phyloP scores from a whole-genome alignment of 2,797 vertebrate species.

The Phyllotis vaccarum region DNA sequence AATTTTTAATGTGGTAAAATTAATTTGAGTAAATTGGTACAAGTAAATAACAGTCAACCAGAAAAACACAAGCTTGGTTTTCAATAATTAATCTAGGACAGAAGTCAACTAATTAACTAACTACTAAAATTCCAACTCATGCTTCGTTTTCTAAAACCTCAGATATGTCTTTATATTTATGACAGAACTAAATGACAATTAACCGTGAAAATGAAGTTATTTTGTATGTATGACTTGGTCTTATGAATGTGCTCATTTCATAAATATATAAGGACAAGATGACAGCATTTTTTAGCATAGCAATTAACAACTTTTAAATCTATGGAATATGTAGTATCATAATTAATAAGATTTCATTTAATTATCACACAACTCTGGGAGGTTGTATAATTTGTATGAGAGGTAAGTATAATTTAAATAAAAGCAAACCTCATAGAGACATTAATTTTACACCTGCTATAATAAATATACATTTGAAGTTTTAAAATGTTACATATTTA shows the following conservation, averaged over 20 bases:
- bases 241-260: neutral
- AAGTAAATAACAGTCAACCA: conserved; percentile 32
- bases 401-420: neutral
- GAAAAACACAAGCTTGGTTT: conserved; percentile 53
- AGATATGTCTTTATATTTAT: neutral
- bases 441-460: neutral
- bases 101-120: conserved; percentile 78
- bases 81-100: conserved; percentile 76
- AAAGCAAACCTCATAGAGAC: neutral
- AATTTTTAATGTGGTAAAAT: conserved; percentile 34
- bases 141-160: conserved; percentile 70
- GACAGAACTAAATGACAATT: conserved; percentile 41
- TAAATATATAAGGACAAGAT: neutral
- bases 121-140: conserved; percentile 73
- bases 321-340: neutral
- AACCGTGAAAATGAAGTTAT: neutral
- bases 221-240: neutral
- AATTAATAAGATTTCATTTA: conserved; percentile 1
- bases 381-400: no score
- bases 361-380: neutral
- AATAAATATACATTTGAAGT: neutral
- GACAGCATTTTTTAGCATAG: neutral
- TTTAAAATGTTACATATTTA: neutral
- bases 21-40: conserved; percentile 68
- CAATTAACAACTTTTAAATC: conserved; percentile 34